phyloP scores from a whole-genome alignment of 2,797 vertebrate genomes.

The Liasis olivaceus region DNA sequence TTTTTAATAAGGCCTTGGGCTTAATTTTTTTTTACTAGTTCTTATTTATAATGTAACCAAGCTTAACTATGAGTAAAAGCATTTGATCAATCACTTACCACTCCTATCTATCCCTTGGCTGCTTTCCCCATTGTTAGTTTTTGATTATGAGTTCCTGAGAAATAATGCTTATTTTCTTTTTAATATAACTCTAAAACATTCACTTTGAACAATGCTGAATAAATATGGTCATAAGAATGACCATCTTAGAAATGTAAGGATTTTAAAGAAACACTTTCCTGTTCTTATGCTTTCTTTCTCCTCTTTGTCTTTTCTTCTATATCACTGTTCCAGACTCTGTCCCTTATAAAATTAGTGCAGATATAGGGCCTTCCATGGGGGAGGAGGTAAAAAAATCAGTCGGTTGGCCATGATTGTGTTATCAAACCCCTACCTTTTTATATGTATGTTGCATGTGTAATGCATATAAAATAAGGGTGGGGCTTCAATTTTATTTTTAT shows the following conservation, averaged over 20 bases:
- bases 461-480: not conserved
- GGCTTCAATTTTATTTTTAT: no score
- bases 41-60: not conserved
- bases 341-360: not conserved
- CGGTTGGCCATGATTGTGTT: not conserved
- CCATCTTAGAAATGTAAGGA: not conserved
- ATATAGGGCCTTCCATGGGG: not conserved
- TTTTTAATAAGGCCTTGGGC: not conserved
- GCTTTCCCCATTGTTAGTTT: not conserved
- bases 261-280: not conserved
- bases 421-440: not conserved
- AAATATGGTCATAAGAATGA: not conserved
- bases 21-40: not conserved
- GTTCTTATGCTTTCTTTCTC: not conserved
- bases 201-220: not conserved
- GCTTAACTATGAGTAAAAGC: not conserved
- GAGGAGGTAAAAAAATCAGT: not conserved
- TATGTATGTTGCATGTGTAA: not conserved
- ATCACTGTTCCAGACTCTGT: not conserved
- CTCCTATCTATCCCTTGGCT: not conserved
- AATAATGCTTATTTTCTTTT: not conserved
- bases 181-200: not conserved
- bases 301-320: not conserved
- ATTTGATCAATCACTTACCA: not conserved
- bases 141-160: not conserved